Base-by-base conservation (phyloP, 2,888 invertebrate species). In the Phortica okadai region DNA sequence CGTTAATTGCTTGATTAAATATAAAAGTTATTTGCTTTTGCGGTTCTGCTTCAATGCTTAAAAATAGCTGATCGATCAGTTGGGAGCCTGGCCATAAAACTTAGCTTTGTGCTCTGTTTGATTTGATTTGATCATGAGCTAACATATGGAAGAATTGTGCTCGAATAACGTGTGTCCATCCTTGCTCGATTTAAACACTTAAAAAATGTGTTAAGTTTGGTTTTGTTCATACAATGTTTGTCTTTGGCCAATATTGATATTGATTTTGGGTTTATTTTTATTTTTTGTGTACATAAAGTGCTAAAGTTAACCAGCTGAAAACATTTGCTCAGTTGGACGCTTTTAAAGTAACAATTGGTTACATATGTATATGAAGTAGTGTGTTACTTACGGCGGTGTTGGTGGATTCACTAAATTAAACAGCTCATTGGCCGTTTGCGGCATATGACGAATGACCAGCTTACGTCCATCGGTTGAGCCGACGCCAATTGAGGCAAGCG, bases 401-500 rank as follows among this genome's bases (percentile, higher is more conserved):
- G 95, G 95, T 90, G 96, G 96, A 92, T 95, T 95, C 82, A 96
- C 95, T 92, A 97, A 94, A 92, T 95, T 96, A 90, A 97, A 95
- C 83, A 97, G 93, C 92, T 97, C 97, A 83, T 95, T 95, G 77
- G 97, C 96, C 83, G 97, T 96, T 74, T 96, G 96, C 76, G 97
- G 97, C 83, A 97, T 96, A 89, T 96, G 93, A 86, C 95, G 93
- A 85, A 97, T 96, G 85, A 96, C 96, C 93, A 97, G 94, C 92
- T 95, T 96, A 85, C 95, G 94, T 69, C 97, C 97, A 92, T 97
- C 97, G 62, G 97, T 97, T 80, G 96, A 97, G 50, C 97, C 97
- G 94, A 97, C 95, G 73, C 96, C 96, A 83, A 97, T 96, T 73
- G 96, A 96, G 76, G 96, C 96, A 85, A 96, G 93, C 69, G 96